A percentile compares a stretch with the other conserved stretches of the same genome.
phyloP scores from a whole-genome alignment of 2,113 vertebrate genomes.

The Spilogale gracilis region DNA sequence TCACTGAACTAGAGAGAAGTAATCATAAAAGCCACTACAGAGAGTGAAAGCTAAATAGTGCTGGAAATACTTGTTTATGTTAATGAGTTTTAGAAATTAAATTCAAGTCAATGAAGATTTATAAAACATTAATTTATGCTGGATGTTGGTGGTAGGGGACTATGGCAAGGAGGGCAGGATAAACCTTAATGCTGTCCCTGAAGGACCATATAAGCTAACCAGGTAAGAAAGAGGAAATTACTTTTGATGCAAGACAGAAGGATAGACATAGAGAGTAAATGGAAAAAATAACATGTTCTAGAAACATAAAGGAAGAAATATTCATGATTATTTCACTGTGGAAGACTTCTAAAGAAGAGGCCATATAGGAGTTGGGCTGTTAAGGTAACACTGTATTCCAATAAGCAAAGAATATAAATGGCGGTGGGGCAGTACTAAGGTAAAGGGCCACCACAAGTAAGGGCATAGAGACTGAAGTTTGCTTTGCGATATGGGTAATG shows the following conservation, averaged over 20 bases:
- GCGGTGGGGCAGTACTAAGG: neutral
- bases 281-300: neutral
- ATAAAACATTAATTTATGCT: constrained; percentile 16
- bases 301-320: neutral
- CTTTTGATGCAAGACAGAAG: neutral
- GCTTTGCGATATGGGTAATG: neutral
- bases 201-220: neutral
- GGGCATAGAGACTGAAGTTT: neutral
- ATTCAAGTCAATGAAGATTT: constrained; percentile 28
- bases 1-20: constrained; percentile 40
- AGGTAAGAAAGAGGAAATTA: constrained; percentile 22
- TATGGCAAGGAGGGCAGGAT: constrained; percentile 33
- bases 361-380: neutral
- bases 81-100: constrained; percentile 57
- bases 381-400: neutral
- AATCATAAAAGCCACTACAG: neutral
- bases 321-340: neutral
- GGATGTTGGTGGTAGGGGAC: neutral
- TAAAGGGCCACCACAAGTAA: neutral
- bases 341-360: neutral
- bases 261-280: neutral
- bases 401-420: neutral
- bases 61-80: constrained; percentile 13
- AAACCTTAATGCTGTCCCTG: neutral
- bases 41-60: neutral